A percentile compares a stretch with the other conserved stretches of the same genome.
phyloP scores from a whole-genome alignment of 2,888 invertebrate species.

The Rhyacophila evoluta region DNA sequence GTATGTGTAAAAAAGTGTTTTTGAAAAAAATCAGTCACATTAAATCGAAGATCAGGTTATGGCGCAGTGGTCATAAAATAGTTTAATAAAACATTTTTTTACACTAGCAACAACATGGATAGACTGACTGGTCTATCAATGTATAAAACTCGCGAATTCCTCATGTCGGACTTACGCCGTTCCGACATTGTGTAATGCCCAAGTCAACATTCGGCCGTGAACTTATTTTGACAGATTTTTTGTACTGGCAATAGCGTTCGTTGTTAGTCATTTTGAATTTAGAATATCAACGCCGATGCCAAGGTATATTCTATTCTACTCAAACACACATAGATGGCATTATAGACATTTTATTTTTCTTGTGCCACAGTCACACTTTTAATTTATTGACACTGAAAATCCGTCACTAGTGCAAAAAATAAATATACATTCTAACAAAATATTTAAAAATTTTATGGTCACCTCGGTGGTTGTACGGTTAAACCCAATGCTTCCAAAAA shows the following conservation, averaged over 20 bases:
- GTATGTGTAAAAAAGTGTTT: no score
- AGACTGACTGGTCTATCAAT: neutral
- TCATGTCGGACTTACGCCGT: conserved; percentile 32
- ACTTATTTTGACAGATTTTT: conserved; percentile 65
- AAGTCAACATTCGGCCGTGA: conserved; percentile 72
- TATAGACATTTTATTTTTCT: neutral
- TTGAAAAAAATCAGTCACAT: neutral
- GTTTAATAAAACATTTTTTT: neutral
- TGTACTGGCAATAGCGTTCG: conserved; percentile 3
- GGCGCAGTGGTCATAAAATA: neutral
- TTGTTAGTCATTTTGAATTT: conserved; percentile 32
- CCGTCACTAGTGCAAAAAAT: no score
- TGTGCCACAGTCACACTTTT: no score
- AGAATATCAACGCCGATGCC: neutral
- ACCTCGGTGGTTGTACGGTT: no score
- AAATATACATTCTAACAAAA: no score
- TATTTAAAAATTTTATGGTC: no score
- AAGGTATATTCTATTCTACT: conserved; percentile 10
- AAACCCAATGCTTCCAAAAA: no score
- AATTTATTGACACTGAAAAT: no score
- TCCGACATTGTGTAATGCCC: conserved; percentile 58
- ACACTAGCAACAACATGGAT: neutral
- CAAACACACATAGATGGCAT: neutral
- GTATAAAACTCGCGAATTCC: conserved; percentile 32
- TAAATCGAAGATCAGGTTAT: neutral